A percentile compares a stretch with the other conserved stretches of the same genome.
Conservation (phyloP, 2,113 vertebrate species). For the Varanus komodoensis region DNA sequence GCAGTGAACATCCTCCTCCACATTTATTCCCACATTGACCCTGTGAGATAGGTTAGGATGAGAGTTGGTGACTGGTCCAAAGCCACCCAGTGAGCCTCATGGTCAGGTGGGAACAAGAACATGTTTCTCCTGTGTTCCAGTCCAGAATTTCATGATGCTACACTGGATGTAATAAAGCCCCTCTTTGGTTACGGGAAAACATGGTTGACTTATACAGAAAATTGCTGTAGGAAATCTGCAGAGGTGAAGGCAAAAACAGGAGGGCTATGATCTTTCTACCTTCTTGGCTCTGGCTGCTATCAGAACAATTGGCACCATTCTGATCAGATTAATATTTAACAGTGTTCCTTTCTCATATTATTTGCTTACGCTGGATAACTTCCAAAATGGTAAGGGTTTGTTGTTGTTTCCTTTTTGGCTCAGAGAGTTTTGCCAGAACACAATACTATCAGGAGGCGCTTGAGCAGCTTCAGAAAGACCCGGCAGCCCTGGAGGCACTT, state of each 20-base stretch:
- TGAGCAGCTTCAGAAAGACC: conserved; percentile 75
- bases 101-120: too few relatives aligned
- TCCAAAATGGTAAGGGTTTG: not conserved
- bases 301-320: not conserved
- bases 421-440: conserved; percentile 77
- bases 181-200: not conserved
- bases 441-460: conserved; percentile 83
- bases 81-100: too few relatives aligned
- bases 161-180: too few relatives aligned
- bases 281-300: not conserved
- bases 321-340: not conserved
- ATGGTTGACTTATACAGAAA: not conserved
- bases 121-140: too few relatives aligned
- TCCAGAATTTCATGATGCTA: too few relatives aligned
- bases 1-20: too few relatives aligned
- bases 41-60: too few relatives aligned
- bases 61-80: too few relatives aligned
- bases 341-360: not conserved
- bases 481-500: conserved; percentile 80
- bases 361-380: not conserved
- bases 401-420: conserved; percentile 31
- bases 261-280: too few relatives aligned
- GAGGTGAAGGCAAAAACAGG: not conserved
- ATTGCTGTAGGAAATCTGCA: not conserved
- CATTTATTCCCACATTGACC: too few relatives aligned